A percentile compares a stretch with the other conserved stretches of the same genome.
phyloP scores from a whole-genome alignment of 2,797 vertebrate species.

The Carapus acus region DNA sequence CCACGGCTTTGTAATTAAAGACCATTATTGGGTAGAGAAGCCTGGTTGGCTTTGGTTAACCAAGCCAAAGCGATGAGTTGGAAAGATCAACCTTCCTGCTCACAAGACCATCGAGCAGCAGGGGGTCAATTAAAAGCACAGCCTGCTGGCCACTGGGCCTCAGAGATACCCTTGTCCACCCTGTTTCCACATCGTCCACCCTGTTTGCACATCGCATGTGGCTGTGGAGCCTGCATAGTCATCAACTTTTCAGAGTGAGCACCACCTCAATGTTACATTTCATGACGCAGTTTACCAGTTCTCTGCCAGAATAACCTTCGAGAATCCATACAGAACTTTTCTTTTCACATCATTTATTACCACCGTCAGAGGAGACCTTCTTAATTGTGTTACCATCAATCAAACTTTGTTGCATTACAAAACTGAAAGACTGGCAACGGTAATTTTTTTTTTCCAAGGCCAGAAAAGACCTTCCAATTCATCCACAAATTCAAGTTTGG shows the following conservation, averaged over 20 bases:
- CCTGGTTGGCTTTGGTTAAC: slow-evolving; percentile 28
- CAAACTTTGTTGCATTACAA: slow-evolving; percentile 1
- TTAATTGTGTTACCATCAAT: slow-evolving; percentile 27
- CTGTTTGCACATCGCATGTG: neutral
- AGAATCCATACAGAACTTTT: neutral
- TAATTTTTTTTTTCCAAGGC: slow-evolving; percentile 9
- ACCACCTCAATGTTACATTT: too few species aligned
- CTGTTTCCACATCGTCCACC: neutral
- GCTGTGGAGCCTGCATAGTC: neutral
- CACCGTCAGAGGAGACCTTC: slow-evolving; percentile 23
- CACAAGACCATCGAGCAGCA: slow-evolving; percentile 17
- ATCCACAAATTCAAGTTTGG: neutral
- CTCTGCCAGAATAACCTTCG: neutral
- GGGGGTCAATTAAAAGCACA: slow-evolving; percentile 11
- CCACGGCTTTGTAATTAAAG: slow-evolving; percentile 42
- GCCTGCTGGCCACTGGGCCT: slow-evolving; percentile 12
- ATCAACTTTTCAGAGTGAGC: neutral
- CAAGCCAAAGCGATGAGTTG: slow-evolving; percentile 38
- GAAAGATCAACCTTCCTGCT: slow-evolving; percentile 33
- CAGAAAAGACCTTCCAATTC: too few species aligned
- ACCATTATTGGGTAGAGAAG: slow-evolving; percentile 34
- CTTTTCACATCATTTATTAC: slow-evolving; percentile 14
- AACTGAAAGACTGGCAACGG: neutral
- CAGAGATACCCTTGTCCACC: neutral
- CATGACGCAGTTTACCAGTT: too few species aligned